Base-by-base conservation (phyloP, 2,797 vertebrate species). In the Dromococcyx pavoninus region DNA sequence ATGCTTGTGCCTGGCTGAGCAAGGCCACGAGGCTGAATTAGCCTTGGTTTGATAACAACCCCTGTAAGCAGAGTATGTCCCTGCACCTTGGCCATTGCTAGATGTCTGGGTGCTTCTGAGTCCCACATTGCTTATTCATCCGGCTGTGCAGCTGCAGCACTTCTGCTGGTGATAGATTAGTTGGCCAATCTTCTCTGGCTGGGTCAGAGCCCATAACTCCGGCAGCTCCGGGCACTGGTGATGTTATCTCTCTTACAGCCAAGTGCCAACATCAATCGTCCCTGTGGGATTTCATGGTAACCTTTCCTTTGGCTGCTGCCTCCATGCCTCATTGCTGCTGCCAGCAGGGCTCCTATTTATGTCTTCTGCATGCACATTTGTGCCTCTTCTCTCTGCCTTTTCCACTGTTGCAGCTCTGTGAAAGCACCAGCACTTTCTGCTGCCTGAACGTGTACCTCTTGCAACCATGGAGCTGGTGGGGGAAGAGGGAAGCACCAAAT, bases 41-140 rank as follows among this genome's bases (percentile, higher is more conserved):
- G 30, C 43, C 37, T 54, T 28, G 85, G 13, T 32, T 13, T 86
- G 72, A 19, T 19, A 44, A 67, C 0, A 1, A 44, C 2, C 22
- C 25, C 41, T 21, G 56, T 3, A 11, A 8, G 13, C 1, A 10
- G 62, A 53, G 8, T 21, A 17, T 4, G 0, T 17, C 35, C 18
- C 50, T 51, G 33, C 39, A 13, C 15, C 4, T 46, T 3, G 4
- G 30, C 33, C 1, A 0, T 2, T 8, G 60, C 71, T 28, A 2
- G 1, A 3, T 0, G 2, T 27, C 28, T 1, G 2, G n/a, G 16
- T 48, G 3, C 9, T 78, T 56, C 60, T 0, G 9, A 39, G 27
- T 46, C 22, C 8, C 27, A 11, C 0, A 0, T 2, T 46, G 32
- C 46, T 75, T 48, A 6, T 37, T 69, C 92, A 23, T 27, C 23